These are phyloP conservation scores for Lonchura striata DNA, from an alignment of 2,113 vertebrate genomes.

Conservation along the genomic window DNA sequence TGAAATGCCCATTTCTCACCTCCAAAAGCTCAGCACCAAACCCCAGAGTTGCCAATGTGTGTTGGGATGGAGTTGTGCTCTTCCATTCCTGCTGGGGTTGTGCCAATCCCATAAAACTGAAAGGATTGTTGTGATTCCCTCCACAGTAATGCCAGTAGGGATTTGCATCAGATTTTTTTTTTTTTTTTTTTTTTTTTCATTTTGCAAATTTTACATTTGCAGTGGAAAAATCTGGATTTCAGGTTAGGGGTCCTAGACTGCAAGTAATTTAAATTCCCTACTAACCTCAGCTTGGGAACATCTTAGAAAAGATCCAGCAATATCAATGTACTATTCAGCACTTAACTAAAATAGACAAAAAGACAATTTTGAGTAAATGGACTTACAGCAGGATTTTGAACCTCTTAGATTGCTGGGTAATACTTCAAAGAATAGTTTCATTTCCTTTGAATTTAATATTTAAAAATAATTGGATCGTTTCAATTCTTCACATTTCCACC, in stretches of 20 bases:
- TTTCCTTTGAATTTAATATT: background rate
- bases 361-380: background rate
- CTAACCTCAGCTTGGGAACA: background rate
- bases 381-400: background rate
- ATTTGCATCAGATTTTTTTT: background rate
- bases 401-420: background rate
- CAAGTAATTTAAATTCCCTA: background rate
- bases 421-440: background rate
- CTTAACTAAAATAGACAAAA: background rate
- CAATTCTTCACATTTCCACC: background rate
- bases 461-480: background rate
- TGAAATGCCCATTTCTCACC: background rate
- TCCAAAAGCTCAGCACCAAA: background rate
- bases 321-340: background rate
- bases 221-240: background rate
- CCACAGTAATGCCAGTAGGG: background rate
- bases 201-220: background rate
- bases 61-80: background rate
- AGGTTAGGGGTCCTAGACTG: background rate
- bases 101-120: background rate
- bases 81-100: background rate
- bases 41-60: background rate
- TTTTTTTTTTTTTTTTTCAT: background rate
- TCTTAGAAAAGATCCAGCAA: background rate
- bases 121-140: slow-evolving; percentile 2